Percentiles rank a stretch among this genome's conserved stretches.
These are phyloP conservation scores for Lasioglossum albipes DNA, from an alignment of 1,140 invertebrate genomes.

Conservation along the genomic window DNA sequence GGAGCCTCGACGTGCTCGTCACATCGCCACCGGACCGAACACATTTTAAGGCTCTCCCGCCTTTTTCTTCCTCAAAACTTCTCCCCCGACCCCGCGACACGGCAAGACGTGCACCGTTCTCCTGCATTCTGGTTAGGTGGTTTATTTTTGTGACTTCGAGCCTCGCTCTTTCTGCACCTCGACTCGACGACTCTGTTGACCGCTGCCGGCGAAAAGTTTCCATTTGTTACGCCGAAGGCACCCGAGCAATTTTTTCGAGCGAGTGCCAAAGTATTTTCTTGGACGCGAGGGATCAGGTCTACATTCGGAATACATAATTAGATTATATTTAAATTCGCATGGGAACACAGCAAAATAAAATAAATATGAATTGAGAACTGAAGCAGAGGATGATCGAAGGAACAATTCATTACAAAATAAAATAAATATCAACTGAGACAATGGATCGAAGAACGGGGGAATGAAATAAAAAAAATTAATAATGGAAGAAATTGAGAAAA, in stretches of 20 bases:
- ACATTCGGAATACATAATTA: no score
- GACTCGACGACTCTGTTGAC: not conserved
- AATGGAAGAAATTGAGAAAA: not conserved
- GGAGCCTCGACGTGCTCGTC: slow-evolving; percentile 65
- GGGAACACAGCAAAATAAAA: no score
- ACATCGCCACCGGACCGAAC: slow-evolving; percentile 54
- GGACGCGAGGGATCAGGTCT: no score
- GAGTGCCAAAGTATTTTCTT: no score
- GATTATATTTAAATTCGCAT: no score
- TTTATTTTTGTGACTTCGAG: slow-evolving; percentile 18
- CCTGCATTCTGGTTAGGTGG: slow-evolving; percentile 15
- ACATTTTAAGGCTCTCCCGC: slow-evolving; percentile 53
- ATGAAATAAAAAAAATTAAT: not conserved
- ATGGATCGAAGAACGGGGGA: no score
- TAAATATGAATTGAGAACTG: no score
- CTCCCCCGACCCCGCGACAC: slow-evolving; percentile 26
- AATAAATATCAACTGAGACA: no score
- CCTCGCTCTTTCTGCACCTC: not conserved
- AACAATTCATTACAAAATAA: no score
- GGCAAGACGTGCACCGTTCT: not conserved
- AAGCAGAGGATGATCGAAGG: no score
- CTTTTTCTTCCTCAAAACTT: slow-evolving; percentile 47
- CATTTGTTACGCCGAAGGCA: no score
- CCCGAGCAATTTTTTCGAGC: no score
- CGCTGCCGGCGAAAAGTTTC: not conserved